phyloP scores from a whole-genome alignment of 2,113 vertebrate species.

The Lasiurus cinereus region DNA sequence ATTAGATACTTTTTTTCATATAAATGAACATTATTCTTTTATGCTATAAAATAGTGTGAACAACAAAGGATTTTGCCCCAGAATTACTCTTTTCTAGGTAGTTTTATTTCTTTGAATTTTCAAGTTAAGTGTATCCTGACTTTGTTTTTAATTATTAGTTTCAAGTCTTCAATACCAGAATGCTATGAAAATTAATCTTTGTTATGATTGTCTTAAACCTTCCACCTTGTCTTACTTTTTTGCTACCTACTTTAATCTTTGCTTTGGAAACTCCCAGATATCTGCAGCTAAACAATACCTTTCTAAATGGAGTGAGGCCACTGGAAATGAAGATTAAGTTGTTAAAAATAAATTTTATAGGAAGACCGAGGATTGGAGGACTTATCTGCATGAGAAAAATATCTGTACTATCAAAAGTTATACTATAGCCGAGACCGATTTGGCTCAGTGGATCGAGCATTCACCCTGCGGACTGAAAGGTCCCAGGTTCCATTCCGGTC shows the following conservation, averaged over 20 bases:
- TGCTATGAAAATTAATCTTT: not conserved
- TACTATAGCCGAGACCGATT: not conserved
- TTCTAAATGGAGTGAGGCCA: not conserved
- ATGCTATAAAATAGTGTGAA: not conserved
- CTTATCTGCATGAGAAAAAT: not conserved
- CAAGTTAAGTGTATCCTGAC: not conserved
- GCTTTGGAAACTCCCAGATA: not conserved
- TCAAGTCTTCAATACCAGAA: not conserved
- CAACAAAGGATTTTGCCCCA: not conserved
- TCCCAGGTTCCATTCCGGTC: too few relatives aligned
- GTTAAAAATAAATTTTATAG: constrained; percentile 32
- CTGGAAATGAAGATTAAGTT: not conserved
- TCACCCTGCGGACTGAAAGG: too few relatives aligned
- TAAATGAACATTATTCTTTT: not conserved
- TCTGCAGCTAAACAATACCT: not conserved
- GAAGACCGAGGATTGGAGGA: not conserved
- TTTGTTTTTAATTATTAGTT: constrained; percentile 38
- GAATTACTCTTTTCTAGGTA: not conserved
- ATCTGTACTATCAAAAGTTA: not conserved
- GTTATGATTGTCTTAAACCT: not conserved
- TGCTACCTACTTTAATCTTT: not conserved
- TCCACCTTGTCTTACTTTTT: not conserved
- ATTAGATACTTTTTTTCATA: constrained; percentile 46
- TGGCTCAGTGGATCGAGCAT: too few relatives aligned
- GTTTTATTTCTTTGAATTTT: constrained; percentile 16